A percentile compares a stretch with the other conserved stretches of the same genome.
These are phyloP conservation scores for Hyles lineata DNA, from an alignment of 2,888 invertebrate species.

Conservation along the genomic window DNA sequence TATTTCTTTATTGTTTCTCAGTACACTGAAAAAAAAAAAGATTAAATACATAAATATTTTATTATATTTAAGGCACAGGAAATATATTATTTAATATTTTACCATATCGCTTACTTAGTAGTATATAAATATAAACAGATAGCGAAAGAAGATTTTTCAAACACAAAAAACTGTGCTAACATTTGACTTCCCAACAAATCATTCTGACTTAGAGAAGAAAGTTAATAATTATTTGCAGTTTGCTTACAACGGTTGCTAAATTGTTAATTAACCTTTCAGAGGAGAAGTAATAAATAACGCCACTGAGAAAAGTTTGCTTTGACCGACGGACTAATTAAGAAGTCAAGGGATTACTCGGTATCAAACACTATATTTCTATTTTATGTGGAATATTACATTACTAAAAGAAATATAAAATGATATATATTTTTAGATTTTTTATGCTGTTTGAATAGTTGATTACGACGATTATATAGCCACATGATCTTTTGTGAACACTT, in stretches of 20 bases:
- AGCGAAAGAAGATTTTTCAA: not conserved
- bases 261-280: conserved; percentile 20
- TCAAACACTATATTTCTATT: not conserved
- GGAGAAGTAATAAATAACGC: conserved; percentile 2
- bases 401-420: not conserved
- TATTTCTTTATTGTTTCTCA: no score
- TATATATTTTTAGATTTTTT: no score
- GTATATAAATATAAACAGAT: not conserved
- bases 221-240: conserved; percentile 15
- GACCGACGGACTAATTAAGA: not conserved
- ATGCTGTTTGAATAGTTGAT: no score
- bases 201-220: not conserved
- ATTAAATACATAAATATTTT: no score
- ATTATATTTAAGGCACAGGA: no score
- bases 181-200: not conserved
- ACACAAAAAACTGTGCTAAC: not conserved
- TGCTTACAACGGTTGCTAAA: not conserved
- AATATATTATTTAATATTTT: no score
- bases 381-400: not conserved
- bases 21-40: no score
- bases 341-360: not conserved
- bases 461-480: no score
- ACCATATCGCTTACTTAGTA: no score
- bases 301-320: not conserved
- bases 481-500: no score